These are phyloP conservation scores for Cyphomyrus plagiostoma DNA, from an alignment of 2,113 vertebrate genomes.

Conservation along the genomic window DNA sequence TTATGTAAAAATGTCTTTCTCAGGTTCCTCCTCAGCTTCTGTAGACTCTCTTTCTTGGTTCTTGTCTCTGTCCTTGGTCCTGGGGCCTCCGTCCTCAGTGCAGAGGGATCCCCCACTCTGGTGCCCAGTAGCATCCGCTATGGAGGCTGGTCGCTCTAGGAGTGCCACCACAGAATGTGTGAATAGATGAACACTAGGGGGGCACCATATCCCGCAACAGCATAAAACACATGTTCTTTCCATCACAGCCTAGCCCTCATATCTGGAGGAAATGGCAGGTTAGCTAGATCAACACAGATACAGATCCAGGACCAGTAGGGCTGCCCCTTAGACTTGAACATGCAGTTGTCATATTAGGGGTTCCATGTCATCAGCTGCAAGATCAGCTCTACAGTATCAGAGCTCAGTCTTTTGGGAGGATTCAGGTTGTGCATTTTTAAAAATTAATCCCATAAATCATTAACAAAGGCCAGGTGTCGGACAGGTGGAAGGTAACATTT, in stretches of 20 bases:
- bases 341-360: background rate
- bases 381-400: background rate
- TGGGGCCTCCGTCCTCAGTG: conserved; percentile 46
- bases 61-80: conserved; percentile 58
- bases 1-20: conserved; percentile 61
- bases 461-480: too few relatives aligned
- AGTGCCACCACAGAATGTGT: background rate
- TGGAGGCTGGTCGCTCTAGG: conserved; percentile 29
- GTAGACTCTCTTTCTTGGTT: conserved; percentile 52
- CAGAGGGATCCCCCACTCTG: conserved; percentile 54
- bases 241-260: background rate
- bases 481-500: conserved; percentile 30
- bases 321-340: background rate
- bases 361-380: background rate
- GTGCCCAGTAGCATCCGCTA: conserved; percentile 50
- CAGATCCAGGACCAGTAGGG: background rate
- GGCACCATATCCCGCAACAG: background rate
- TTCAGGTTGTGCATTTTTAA: background rate
- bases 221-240: background rate
- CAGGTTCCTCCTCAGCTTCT: conserved; percentile 69
- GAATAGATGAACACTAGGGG: background rate
- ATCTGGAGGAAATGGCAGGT: background rate
- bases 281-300: background rate
- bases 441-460: background rate
- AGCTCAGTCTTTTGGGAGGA: background rate